These are phyloP conservation scores for Drosophila anomalata DNA, from an alignment of 2,888 invertebrate species.

Conservation along the genomic window DNA sequence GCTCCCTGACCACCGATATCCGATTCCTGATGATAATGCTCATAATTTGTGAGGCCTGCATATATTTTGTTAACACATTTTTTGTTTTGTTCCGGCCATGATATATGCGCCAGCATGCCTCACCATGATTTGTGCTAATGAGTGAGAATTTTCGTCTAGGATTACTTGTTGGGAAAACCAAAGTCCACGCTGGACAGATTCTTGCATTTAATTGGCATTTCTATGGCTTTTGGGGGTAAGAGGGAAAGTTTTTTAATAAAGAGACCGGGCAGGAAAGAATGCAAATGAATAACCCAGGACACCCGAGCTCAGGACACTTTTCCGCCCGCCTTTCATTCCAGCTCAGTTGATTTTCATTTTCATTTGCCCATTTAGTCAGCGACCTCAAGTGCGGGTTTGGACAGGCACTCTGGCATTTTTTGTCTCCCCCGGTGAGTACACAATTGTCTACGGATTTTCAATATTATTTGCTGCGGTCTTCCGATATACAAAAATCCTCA, in stretches of 20 bases:
- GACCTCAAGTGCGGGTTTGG: conserved; percentile 58
- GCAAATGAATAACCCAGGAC: conserved; percentile 58
- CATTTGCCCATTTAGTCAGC: conserved; percentile 62
- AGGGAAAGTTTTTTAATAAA: conserved; percentile 72
- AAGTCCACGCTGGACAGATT: conserved; percentile 45
- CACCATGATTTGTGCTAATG: conserved; percentile 74
- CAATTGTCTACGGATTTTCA: conserved; percentile 78
- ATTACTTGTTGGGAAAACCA: conserved; percentile 28
- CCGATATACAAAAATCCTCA: conserved; percentile 38
- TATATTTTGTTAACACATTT: conserved; percentile 34
- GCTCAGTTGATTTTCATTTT: conserved; percentile 77
- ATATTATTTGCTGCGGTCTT: conserved; percentile 75
- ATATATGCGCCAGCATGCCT: conserved; percentile 62
- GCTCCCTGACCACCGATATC: conserved; percentile 17
- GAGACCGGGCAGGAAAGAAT: conserved; percentile 38
- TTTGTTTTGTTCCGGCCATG: conserved; percentile 25
- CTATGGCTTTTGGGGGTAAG: conserved; percentile 7
- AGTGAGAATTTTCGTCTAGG: conserved; percentile 37
- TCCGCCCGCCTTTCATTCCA: conserved; percentile 41
- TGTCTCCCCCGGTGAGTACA: conserved; percentile 55
- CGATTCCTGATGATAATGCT: conserved; percentile 76
- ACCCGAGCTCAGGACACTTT: conserved; percentile 64
- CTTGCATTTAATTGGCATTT: conserved; percentile 68
- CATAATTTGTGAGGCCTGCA: conserved; percentile 76
- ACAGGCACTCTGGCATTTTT: conserved; percentile 46